phyloP scores from a whole-genome alignment of 2,888 invertebrate species.

The Zelleria hepariella region DNA sequence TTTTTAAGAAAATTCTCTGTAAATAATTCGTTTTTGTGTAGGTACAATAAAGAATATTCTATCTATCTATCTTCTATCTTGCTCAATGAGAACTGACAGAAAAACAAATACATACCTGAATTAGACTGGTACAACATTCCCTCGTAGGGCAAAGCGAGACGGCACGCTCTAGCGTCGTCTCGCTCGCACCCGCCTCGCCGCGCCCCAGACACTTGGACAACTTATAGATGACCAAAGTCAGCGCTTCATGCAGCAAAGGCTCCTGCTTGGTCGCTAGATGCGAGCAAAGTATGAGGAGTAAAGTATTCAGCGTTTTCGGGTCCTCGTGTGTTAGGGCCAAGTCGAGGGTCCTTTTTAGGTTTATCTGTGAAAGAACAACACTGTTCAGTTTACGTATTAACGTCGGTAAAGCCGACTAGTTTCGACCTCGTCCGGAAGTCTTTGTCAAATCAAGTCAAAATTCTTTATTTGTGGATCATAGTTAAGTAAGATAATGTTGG shows the following conservation, averaged over 20 bases:
- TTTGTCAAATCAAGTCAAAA: no score
- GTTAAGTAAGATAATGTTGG: no score
- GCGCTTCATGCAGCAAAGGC: neutral
- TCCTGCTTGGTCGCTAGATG: constrained; percentile 7
- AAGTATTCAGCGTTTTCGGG: constrained; percentile 19
- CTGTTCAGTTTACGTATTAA: neutral
- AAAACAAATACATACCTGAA: constrained; percentile 1
- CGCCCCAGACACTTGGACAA: constrained; percentile 5
- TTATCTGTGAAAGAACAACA: constrained; percentile 18
- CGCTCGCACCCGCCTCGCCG: neutral
- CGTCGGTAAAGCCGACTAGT: no score
- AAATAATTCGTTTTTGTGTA: no score
- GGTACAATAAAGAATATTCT: no score
- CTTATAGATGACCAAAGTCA: neutral
- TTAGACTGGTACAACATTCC: neutral
- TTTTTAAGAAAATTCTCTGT: no score
- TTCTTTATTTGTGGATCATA: no score
- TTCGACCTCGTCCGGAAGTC: no score
- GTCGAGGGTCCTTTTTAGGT: constrained; percentile 22
- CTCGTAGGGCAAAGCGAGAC: neutral
- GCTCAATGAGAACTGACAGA: no score
- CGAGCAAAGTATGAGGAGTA: constrained; percentile 23
- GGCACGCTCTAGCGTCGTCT: neutral
- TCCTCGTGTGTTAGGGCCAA: constrained; percentile 24
- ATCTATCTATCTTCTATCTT: no score